Base-by-base conservation (phyloP, 2,113 vertebrate genomes). In the Meriones unguiculatus region DNA sequence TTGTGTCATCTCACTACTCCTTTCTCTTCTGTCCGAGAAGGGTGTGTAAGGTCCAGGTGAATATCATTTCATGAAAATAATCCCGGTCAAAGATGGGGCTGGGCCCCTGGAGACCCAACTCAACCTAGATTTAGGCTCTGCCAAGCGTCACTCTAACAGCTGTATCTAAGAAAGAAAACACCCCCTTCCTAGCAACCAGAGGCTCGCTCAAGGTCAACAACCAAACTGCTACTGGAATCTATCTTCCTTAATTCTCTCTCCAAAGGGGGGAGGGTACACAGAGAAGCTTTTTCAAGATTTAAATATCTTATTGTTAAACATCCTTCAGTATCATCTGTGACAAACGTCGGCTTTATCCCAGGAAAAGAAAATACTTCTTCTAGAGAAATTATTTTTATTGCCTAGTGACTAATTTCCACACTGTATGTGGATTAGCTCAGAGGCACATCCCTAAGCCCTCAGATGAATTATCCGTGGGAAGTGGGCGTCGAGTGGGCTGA, bases 221-320 rank as follows among this genome's bases (percentile, higher is more conserved):
- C 59, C 75, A 96, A 87, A 15, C 9, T 15, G 72, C 30, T 59
- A 64, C 77, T 90, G 50, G 5, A 90, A 80, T 3, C 25, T n/a
- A 70, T 11, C 46, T 59, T 30, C 20, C 24, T 91, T 88, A 81
- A 90, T 87, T 95, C 52, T n/a, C n/a, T 50, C 67, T 73, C 9
- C 32, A 87, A 86, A 94, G 35, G 24, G 10, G 5, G n/a, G 87
- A 54, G 76, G 18, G 81, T 13, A 64, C 20, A 81, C 38, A 52
- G 22, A 90, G 41, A 94, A 38, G 41, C 35, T 90, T 93, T 93
- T 90, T 73, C 86, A 97, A 97, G 11, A 2, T 54, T 93, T 90
- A 89, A 91, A 89, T 90, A 78, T 89, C 90, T 96, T 95, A 95
- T 57, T 92, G 87, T 73, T 94, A 30, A 52, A 92, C 89, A 88